These are phyloP conservation scores for Drosophila neocordata DNA, from an alignment of 1,140 invertebrate genomes.

Conservation along the genomic window DNA sequence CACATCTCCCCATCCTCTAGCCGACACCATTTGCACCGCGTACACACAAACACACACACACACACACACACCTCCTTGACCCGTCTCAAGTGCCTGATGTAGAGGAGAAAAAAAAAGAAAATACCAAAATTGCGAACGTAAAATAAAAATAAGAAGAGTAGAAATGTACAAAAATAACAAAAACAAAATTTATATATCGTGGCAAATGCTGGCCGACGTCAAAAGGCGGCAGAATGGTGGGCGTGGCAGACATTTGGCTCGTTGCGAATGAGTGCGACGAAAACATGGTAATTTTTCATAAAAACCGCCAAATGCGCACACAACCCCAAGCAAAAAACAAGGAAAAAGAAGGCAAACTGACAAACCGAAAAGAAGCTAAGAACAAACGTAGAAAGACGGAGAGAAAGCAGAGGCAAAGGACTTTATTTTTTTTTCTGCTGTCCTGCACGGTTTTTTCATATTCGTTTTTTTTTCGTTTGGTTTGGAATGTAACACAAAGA, in stretches of 20 bases:
- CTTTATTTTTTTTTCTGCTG: constrained; percentile 33
- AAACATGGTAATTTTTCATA: constrained; percentile 81
- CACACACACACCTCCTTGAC: background rate
- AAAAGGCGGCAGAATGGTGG: constrained; percentile 40
- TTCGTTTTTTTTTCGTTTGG: constrained; percentile 11
- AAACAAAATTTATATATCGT: constrained; percentile 31
- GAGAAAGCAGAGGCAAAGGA: background rate
- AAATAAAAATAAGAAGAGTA: constrained; percentile 29
- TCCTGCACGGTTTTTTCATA: constrained; percentile 27
- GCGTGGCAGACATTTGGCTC: constrained; percentile 17
- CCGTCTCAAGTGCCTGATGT: constrained; percentile 73
- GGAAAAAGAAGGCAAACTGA: constrained; percentile 39
- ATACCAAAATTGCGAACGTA: constrained; percentile 63
- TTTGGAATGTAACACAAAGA: constrained; percentile 68
- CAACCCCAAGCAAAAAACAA: constrained; percentile 63
- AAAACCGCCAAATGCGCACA: constrained; percentile 80
- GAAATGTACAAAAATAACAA: constrained; percentile 14
- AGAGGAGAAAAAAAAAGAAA: constrained; percentile 43
- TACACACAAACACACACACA: background rate
- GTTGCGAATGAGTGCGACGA: constrained; percentile 72
- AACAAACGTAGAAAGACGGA: constrained; percentile 21
- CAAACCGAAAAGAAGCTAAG: constrained; percentile 53
- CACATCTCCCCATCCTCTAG: constrained; percentile 28
- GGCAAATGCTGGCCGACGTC: constrained; percentile 30
- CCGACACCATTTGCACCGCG: constrained; percentile 17